These are phyloP conservation scores for Sebastes ruberrimus DNA, from an alignment of 2,797 vertebrate species.

Conservation along the genomic window DNA sequence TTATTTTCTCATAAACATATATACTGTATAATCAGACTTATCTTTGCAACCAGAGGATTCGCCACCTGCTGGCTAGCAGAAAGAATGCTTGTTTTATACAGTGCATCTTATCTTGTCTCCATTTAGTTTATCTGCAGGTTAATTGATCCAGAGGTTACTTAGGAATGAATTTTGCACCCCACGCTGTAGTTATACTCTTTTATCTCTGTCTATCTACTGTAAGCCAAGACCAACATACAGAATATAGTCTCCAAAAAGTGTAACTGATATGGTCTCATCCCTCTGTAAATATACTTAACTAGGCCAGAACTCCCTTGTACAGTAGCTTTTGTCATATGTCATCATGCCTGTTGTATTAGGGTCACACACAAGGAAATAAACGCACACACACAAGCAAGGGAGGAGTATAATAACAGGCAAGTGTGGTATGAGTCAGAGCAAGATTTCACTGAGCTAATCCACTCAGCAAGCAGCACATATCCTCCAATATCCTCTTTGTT, in stretches of 20 bases:
- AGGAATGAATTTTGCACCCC: background rate
- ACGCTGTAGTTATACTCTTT: background rate
- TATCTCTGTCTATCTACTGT: background rate
- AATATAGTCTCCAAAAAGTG: background rate
- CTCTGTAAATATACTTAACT: background rate
- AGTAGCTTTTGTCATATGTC: constrained; percentile 26
- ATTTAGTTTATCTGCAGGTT: background rate
- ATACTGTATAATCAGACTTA: too few relatives aligned
- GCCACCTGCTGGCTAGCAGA: background rate
- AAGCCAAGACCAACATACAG: background rate
- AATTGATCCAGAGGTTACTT: background rate
- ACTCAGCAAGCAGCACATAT: constrained; percentile 45
- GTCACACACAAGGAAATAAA: background rate
- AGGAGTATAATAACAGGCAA: constrained; percentile 45
- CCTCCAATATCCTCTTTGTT: constrained; percentile 56
- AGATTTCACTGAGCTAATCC: constrained; percentile 62
- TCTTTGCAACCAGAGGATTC: background rate
- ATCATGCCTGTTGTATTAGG: background rate
- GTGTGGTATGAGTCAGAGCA: constrained; percentile 55
- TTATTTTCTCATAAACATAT: too few relatives aligned
- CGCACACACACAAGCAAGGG: background rate
- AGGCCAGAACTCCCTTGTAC: background rate
- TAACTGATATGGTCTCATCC: background rate
- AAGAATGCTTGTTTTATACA: background rate
- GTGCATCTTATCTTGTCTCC: background rate